phyloP scores from a whole-genome alignment of 2,797 vertebrate genomes.

The Sebastiscus albofasciatus region DNA sequence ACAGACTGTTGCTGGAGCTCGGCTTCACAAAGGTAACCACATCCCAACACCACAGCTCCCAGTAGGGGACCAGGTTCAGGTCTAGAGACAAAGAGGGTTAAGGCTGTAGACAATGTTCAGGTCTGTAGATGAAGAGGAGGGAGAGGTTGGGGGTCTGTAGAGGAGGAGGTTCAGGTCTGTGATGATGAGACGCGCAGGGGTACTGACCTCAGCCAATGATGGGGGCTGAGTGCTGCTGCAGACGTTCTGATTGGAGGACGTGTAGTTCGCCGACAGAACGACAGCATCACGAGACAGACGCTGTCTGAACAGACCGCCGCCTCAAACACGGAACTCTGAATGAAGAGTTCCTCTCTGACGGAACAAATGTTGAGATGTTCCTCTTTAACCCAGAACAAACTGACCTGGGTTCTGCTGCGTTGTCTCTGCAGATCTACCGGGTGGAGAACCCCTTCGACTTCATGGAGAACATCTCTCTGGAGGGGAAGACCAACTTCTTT shows the following conservation, averaged over 20 bases:
- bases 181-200: conserved; percentile 86
- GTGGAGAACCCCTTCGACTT: conserved; percentile 98
- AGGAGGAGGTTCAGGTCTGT: conserved; percentile 34
- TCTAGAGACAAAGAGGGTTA: not conserved
- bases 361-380: not conserved
- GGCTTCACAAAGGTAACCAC: conserved; percentile 90
- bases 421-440: conserved; percentile 84
- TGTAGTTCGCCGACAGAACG: conserved; percentile 54
- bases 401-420: not conserved
- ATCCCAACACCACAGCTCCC: not conserved
- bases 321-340: too few relatives aligned
- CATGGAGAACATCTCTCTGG: conserved; percentile 98
- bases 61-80: not conserved
- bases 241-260: conserved; percentile 41
- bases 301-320: conserved; percentile 66
- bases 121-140: too few relatives aligned
- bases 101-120: too few relatives aligned
- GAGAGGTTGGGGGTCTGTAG: too few relatives aligned
- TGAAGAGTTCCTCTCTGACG: too few relatives aligned
- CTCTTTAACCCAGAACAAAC: too few relatives aligned
- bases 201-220: conserved; percentile 91
- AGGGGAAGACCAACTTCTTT: conserved; percentile 99
- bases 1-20: conserved; percentile 93
- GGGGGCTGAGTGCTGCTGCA: conserved; percentile 85
- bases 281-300: conserved; percentile 72